Evolutionary conservation across 37 sponge, comb jelly and placozoan species (phyloP), one percentile per base, ranked within the genome.

Genomic region (Bolinopsis microptera): DNA sequence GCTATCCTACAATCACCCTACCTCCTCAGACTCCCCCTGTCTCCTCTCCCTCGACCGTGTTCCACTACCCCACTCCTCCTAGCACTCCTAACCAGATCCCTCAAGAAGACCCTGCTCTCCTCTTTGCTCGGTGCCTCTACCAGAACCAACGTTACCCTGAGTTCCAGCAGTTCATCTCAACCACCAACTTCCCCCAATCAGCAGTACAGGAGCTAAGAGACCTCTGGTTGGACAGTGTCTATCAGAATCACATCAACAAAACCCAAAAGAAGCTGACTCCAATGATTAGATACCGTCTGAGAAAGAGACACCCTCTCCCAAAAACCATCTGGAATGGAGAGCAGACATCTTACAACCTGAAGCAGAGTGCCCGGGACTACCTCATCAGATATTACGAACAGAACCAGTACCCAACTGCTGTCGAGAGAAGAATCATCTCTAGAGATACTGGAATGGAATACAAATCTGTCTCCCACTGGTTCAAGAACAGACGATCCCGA

Each of bases 151-250:
- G 90, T 3, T 41, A 39, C 90, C 13, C 41, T 33, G 90, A 86
- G 90, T 86, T 86, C 61, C 90, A 86, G 30, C 41, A 86, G 61
- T 41, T 86, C 28, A 25, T 41, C 0, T 13, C 90, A 40, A 41
- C 90, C 61, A 86, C 41, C 41, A 39, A 35, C 61, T 39, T 86
- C 90, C 90, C 90, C 24, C 48, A 39, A 16, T 39, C 41, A 38
- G 34, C 16, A 40, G 38, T 30, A 16, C 90, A 39, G 5, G 90
- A 86, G 61, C n/a, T 86, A 13, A 13, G 90, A n/a, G 90, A 86
- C 35, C 90, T 86, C 36, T 86, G 90, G 90, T 34, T 13, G 90
- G 90, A 86, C 38, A 86, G 61, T 27, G 90, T 86, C 90, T 86
- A 86, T 38, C n/a, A 28, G 23, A 33, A 22, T 48, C 90, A 86